A percentile compares a stretch with the other conserved stretches of the same genome.
These are phyloP conservation scores for Dolichotis patagonum DNA, from an alignment of 2,113 vertebrate genomes.

Conservation along the genomic window DNA sequence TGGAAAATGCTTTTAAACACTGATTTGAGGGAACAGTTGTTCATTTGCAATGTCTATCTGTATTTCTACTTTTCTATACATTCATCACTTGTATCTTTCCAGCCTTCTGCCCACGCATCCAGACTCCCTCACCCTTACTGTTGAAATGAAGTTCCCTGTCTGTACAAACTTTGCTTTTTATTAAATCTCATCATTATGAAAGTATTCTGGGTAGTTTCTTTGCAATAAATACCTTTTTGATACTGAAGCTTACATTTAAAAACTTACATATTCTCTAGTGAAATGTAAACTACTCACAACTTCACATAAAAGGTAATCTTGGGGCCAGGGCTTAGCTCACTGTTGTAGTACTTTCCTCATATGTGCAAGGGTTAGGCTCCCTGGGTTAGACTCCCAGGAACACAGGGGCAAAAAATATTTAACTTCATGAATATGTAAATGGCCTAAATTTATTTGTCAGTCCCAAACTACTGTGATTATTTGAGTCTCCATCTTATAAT, in stretches of 20 bases:
- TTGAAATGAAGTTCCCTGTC: neutral
- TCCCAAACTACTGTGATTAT: neutral
- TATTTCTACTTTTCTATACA: neutral
- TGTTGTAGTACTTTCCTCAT: accelerated
- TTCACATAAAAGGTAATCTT: neutral
- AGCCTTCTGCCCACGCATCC: accelerated
- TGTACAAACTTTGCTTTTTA: neutral
- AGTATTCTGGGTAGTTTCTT: neutral
- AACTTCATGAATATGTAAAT: neutral
- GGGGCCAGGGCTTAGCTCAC: neutral
- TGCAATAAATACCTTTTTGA: neutral
- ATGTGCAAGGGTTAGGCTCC: neutral
- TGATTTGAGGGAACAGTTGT: neutral
- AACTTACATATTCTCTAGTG: neutral
- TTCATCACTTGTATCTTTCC: no score
- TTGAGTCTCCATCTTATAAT: neutral
- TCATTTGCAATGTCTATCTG: neutral
- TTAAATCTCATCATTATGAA: conserved; percentile 2
- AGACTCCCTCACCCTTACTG: accelerated
- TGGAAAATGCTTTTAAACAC: neutral
- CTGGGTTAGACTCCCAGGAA: neutral
- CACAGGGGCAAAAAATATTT: neutral
- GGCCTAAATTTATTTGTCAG: neutral
- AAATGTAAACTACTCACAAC: neutral
- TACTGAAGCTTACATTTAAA: neutral